Evolutionary conservation across 2,113 vertebrate species (phyloP).

Genomic region (Pangasianodon hypophthalmus): DNA sequence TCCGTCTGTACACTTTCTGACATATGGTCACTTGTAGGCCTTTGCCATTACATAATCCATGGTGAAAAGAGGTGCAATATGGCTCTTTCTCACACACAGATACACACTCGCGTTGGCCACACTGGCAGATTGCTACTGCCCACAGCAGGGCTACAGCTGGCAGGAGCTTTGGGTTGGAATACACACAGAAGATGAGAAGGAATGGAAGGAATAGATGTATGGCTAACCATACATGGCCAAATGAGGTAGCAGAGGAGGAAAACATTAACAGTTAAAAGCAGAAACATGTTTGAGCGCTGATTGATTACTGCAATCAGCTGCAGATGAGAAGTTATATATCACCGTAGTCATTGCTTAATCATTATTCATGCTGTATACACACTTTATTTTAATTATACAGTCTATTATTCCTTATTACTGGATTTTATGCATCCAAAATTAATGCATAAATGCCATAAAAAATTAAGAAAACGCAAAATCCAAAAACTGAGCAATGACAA

Average conservation of each 20-base stretch:
- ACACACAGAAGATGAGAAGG: slow-evolving; percentile 13
- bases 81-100: slow-evolving; percentile 51
- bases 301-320: slow-evolving; percentile 8
- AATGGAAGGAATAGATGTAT: slow-evolving; percentile 19
- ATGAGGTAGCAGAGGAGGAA: not conserved
- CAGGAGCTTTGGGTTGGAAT: slow-evolving; percentile 41
- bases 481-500: not conserved
- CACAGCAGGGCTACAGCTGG: slow-evolving; percentile 49
- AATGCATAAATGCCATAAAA: too few relatives aligned
- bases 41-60: slow-evolving; percentile 58
- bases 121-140: slow-evolving; percentile 45
- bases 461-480: not conserved
- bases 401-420: not conserved
- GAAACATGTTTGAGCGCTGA: slow-evolving; percentile 19
- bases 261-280: not conserved
- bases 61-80: slow-evolving; percentile 55
- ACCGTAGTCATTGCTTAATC: slow-evolving; percentile 8
- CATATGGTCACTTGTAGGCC: slow-evolving; percentile 58
- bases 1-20: slow-evolving; percentile 49
- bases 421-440: not conserved
- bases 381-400: not conserved
- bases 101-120: slow-evolving; percentile 36
- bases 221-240: not conserved
- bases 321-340: slow-evolving; percentile 17
- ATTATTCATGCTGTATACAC: not conserved